Percentiles rank a stretch among this genome's conserved stretches.
Conservation (phyloP, 1,140 invertebrate species). For the Aphelenchoides besseyi region DNA sequence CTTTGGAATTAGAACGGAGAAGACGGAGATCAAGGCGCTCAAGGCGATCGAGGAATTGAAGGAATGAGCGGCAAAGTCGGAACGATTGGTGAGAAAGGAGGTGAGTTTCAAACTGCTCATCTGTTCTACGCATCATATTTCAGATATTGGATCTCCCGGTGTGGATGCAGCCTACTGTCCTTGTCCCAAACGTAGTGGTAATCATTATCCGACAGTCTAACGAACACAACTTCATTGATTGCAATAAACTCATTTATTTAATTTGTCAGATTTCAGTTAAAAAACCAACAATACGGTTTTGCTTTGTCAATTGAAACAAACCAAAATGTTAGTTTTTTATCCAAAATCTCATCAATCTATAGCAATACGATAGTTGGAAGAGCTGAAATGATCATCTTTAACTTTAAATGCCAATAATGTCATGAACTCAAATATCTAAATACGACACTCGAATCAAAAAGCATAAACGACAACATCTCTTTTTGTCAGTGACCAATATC, state of each 20-base stretch:
- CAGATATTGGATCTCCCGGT: neutral
- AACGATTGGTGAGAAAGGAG: neutral
- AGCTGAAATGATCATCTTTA: neutral
- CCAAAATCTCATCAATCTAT: neutral
- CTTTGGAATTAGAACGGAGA: no score
- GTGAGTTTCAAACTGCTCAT: no score
- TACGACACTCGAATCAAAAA: neutral
- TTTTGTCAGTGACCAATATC: neutral
- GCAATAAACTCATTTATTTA: slow-evolving; percentile 1
- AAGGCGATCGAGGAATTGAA: neutral
- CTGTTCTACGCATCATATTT: neutral
- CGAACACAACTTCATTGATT: neutral
- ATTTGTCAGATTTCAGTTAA: neutral
- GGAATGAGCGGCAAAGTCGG: neutral
- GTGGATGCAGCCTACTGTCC: neutral
- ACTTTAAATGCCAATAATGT: neutral
- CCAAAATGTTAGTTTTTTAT: slow-evolving; percentile 1
- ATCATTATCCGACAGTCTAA: slow-evolving; percentile 6
- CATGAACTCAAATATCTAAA: neutral
- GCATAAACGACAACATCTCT: neutral
- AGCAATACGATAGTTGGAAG: neutral
- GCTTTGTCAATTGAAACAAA: neutral
- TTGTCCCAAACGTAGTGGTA: neutral
- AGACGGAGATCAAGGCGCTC: neutral
- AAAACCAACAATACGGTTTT: slow-evolving; percentile 8